Base-by-base conservation (phyloP, 2,113 vertebrate species). In the Tylochromis polylepis region DNA sequence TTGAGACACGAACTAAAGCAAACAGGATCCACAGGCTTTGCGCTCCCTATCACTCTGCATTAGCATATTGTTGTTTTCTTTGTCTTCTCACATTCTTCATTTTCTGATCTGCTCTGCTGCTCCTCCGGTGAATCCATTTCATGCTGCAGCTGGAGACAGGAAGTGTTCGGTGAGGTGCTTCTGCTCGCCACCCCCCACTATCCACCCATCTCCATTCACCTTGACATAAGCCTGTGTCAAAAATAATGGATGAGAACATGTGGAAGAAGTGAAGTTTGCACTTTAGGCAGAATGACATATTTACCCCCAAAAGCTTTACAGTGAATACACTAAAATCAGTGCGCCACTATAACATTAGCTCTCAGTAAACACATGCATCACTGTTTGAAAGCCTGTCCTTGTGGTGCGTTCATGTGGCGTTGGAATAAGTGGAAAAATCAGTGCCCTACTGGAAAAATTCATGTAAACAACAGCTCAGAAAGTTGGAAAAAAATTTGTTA, bases 31-130 rank as follows among this genome's bases (percentile, higher is more conserved):
- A 49, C 82, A 77, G 84, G 80, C 82, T 46, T 83, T 77, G 36
- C 34, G 18, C 67, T 83, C 81, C 6, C 62, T 38, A 18, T 88
- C 80, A 49, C 36, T 22, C 55, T 15, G 5, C 11, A 90, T 85
- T 92, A 89, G 70, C 78, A 89, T 93, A 89, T 65, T 79, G 27
- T 11, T 90, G 38, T 93, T 91, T 86, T 86, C 84, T 87, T 88
- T 90, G 84, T 82, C 81, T 57, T 84, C 41, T 85, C 79, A 82
- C 84, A 60, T 83, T 83, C 31, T 81, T 53, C 62, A 24, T 85
- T 67, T 88, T 87, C 59, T 80, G 65, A 60, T 86, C 87, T 59
- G 41, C 51, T 67, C 70, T 16, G 46, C 36, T 7, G 65, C 12
- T 70, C 38, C 38, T 1, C 43, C 2, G 14, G 9, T 51, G 46